Evolutionary conservation across 1,140 invertebrate species (phyloP), one percentile per base, ranked within the genome.

Genomic region (Macrobrachium nipponense): DNA sequence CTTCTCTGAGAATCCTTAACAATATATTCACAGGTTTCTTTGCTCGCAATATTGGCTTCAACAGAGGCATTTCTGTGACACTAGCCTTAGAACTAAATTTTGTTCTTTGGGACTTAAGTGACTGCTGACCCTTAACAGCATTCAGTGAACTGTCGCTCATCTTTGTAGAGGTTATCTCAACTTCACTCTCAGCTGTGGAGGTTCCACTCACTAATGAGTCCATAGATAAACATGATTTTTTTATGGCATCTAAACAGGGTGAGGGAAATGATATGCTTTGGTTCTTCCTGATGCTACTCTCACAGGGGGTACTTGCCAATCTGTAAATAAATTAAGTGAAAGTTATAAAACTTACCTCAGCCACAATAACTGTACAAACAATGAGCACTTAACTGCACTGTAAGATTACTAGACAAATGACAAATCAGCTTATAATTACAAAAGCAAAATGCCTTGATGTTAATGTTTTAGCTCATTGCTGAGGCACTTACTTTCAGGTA

Each of bases 1-100:
- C 77, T 15, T 86, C 84, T 51, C 58, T 36, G 23, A 86, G 36
- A 51, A 86, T 15, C 15, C 84, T 77, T 15, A 75, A 12, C 7
- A 86, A 72, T 5, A 75, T 58, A 7, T 20, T 18, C 27, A 44
- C 66, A 18, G 84, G 59, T 27, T 61, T 80, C 51, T 51, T 58
- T 80, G 44, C 60, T 18, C 62, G 64, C 72, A 23, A 20, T 59
- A 51, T 62, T 64, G 15, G 43, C n/a, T 51, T 70, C 23, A n/a
- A 36, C 27, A 20, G 23, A 4, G 2, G 79, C 6, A 23, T n/a
- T 15, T 64, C 18, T 10, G 66, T 36, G 36, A 59, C 10, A 20
- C 44, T 77, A 58, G n/a, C 2, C 3, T 11, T 12, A 15, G 58
- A 18, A 23, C n/a, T 44, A 60, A 60, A 18, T 43, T 60, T 18